Conservation (phyloP, 1,140 invertebrate species). For the Hetaerina americana region DNA sequence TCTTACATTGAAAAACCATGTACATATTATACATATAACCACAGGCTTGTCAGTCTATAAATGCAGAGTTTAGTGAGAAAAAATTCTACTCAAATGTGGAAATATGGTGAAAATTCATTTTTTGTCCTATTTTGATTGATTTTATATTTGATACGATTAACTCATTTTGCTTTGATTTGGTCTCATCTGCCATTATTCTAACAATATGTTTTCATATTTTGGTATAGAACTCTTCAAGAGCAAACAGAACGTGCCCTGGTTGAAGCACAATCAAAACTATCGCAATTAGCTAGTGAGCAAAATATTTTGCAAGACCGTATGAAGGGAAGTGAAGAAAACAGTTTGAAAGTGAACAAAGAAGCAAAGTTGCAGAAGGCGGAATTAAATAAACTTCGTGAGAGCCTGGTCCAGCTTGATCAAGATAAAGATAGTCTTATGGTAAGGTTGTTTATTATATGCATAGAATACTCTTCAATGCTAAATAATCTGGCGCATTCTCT, state of each 20-base stretch:
- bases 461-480: neutral
- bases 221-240: neutral
- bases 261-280: neutral
- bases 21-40: no score
- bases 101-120: no score
- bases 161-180: no score
- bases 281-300: neutral
- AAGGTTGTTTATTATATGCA: neutral
- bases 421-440: conserved; percentile 3
- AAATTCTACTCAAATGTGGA: no score
- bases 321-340: neutral
- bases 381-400: neutral
- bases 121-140: no score
- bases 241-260: neutral
- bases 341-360: neutral
- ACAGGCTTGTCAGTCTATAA: no score
- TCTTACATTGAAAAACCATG: no score
- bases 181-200: no score
- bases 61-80: no score
- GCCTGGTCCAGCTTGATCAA: neutral
- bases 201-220: no score
- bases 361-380: neutral
- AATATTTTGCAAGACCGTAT: neutral
- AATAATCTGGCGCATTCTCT: no score
- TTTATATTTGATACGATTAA: no score